Conservation (phyloP, 2,888 invertebrate species). For the Ormia ochracea region DNA sequence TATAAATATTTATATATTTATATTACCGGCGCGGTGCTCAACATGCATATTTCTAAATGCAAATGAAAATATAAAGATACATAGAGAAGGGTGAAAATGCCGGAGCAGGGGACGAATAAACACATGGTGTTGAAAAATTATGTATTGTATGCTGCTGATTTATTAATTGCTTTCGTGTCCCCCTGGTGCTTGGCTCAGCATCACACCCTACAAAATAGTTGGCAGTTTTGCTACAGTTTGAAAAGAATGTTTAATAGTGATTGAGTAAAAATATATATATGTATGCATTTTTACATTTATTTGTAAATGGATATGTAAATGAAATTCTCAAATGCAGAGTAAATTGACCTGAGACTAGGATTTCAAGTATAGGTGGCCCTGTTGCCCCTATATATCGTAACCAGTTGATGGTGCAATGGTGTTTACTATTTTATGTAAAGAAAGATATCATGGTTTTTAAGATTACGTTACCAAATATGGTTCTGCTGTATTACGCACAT, state of each 20-base stretch:
- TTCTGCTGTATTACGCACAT: too few species aligned
- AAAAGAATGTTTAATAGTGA: not conserved
- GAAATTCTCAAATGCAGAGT: too few species aligned
- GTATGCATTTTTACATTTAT: too few species aligned
- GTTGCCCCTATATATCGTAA: too few species aligned
- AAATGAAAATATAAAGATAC: not conserved
- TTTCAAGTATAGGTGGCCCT: too few species aligned
- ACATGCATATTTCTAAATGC: not conserved
- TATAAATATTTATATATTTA: constrained; percentile 48
- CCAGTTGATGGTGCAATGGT: too few species aligned
- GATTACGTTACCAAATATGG: too few species aligned
- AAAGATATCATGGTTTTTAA: too few species aligned
- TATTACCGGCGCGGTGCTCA: constrained; percentile 37
- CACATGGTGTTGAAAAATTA: constrained; percentile 34
- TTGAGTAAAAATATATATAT: not conserved
- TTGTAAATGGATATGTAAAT: too few species aligned
- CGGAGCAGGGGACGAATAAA: not conserved
- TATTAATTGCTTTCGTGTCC: constrained; percentile 54
- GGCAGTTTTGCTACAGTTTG: too few species aligned
- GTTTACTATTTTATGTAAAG: too few species aligned
- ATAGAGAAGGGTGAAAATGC: not conserved
- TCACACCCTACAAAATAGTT: constrained; percentile 1
- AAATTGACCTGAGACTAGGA: too few species aligned
- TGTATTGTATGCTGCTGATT: constrained; percentile 54
- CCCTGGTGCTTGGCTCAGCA: not conserved